Evolutionary conservation across 2,113 vertebrate genomes (phyloP).

Genomic region (Laterallus jamaicensis): DNA sequence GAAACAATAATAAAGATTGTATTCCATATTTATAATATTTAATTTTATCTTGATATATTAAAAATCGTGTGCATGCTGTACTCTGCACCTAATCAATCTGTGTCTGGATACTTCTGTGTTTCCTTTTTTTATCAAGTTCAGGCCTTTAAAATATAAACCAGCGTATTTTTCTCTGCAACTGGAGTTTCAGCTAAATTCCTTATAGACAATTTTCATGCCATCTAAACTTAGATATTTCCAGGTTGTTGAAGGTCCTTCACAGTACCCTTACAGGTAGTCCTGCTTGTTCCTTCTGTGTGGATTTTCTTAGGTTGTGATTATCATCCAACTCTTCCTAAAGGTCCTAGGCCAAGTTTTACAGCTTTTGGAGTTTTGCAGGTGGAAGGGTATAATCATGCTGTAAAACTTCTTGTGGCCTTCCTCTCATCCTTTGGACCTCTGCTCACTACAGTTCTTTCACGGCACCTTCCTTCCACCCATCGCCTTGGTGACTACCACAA

Average conservation of each 20-base stretch:
- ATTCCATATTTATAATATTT: background rate
- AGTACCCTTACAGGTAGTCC: background rate
- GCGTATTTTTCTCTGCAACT: background rate
- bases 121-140: background rate
- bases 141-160: background rate
- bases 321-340: background rate
- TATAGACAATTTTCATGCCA: background rate
- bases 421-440: background rate
- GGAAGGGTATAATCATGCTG: background rate
- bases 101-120: background rate
- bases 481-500: background rate
- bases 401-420: background rate
- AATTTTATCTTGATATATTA: background rate
- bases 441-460: background rate
- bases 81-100: background rate
- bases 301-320: background rate
- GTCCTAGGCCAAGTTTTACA: background rate
- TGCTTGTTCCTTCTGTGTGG: fast-evolving
- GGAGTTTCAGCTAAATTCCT: background rate
- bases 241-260: background rate
- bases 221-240: background rate
- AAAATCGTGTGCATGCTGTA: background rate
- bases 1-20: background rate
- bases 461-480: background rate
- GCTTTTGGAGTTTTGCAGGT: background rate